Conservation (phyloP, 1,140 invertebrate genomes). For the Arion vulgaris region DNA sequence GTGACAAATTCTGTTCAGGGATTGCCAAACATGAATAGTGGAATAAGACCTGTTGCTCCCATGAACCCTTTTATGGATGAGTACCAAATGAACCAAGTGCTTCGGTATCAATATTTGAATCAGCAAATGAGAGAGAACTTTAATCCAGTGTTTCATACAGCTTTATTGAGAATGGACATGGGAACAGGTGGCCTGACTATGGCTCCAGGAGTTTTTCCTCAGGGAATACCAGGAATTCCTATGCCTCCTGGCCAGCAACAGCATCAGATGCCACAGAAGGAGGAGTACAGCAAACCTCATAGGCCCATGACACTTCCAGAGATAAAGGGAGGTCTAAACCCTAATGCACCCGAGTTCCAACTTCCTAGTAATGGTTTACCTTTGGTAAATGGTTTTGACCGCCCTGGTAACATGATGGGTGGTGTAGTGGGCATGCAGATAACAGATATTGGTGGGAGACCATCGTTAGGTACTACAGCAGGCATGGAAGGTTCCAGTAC, state of each 20-base stretch:
- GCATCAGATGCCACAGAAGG: conserved; percentile 52
- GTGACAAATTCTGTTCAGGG: neutral
- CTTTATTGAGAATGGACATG: neutral
- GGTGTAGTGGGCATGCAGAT: neutral
- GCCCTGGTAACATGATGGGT: neutral
- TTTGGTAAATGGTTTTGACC: conserved; percentile 29
- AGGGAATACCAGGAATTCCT: conserved; percentile 20
- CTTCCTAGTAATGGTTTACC: conserved; percentile 58
- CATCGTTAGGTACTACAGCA: neutral
- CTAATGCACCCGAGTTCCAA: conserved; percentile 87
- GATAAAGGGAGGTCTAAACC: conserved; percentile 84
- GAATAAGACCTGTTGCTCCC: neutral
- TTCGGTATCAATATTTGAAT: neutral
- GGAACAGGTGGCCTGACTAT: neutral
- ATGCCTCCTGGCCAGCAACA: conserved; percentile 34
- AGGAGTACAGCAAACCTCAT: conserved; percentile 71
- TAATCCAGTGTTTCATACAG: neutral
- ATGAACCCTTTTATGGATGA: neutral
- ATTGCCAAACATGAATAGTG: neutral
- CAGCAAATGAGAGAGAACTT: neutral
- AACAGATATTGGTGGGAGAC: neutral
- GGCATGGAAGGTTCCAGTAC: neutral
- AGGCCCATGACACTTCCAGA: conserved; percentile 71
- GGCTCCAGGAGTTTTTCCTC: neutral
- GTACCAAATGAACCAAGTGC: neutral